These are phyloP conservation scores for Romanogobio albipinnatus DNA, from an alignment of 2,113 vertebrate species.

Conservation along the genomic window DNA sequence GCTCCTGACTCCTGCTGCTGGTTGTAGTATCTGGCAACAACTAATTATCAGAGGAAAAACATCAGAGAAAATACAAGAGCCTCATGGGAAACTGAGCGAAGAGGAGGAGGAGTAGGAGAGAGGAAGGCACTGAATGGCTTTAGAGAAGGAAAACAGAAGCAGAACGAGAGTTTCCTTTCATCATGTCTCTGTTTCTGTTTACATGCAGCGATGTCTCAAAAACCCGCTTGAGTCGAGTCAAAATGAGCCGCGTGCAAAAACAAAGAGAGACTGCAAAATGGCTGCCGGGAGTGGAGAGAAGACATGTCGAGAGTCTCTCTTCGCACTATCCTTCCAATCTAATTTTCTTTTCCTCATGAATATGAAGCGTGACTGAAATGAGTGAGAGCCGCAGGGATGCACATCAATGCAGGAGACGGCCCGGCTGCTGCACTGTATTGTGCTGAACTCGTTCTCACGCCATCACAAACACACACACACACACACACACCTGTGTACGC, in stretches of 20 bases:
- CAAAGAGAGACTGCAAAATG: conserved; percentile 36
- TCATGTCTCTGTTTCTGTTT: neutral
- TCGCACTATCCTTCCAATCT: conserved; percentile 33
- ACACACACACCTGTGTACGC: neutral
- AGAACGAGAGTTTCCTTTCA: conserved; percentile 7
- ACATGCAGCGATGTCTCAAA: neutral
- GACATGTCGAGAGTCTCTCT: neutral
- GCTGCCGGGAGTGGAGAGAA: neutral
- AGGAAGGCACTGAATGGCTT: conserved; percentile 2
- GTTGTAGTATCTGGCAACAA: neutral
- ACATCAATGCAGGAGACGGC: conserved; percentile 6
- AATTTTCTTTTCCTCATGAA: conserved; percentile 48
- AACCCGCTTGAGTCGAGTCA: neutral
- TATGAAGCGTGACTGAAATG: conserved; percentile 47
- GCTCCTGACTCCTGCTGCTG: neutral
- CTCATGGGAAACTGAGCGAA: neutral
- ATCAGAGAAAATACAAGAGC: conserved; percentile 1
- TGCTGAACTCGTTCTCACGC: neutral
- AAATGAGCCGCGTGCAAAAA: neutral
- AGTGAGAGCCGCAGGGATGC: conserved; percentile 7
- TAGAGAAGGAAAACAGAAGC: neutral
- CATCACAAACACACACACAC: neutral
- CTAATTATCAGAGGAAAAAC: conserved; percentile 8
- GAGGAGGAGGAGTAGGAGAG: neutral
- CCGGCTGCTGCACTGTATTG: neutral